These are phyloP conservation scores for Charadrius vociferus DNA, from an alignment of 2,113 vertebrate species.

Conservation along the genomic window DNA sequence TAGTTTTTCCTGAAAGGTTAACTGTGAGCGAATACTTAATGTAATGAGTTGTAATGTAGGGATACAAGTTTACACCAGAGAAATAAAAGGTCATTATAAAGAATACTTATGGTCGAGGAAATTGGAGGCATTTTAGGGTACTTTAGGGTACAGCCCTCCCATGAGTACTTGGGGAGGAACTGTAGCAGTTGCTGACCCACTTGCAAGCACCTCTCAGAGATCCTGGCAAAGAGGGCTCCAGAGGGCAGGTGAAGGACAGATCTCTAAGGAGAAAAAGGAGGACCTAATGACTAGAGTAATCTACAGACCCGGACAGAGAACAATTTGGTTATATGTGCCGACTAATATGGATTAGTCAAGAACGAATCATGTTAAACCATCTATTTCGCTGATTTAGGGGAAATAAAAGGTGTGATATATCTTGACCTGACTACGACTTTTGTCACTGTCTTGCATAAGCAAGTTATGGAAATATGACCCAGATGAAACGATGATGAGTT, in stretches of 20 bases:
- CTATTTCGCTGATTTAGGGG: not conserved
- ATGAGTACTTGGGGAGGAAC: accelerated
- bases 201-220: not conserved
- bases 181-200: not conserved
- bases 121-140: not conserved
- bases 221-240: not conserved
- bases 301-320: not conserved
- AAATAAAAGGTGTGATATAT: not conserved
- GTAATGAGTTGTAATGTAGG: not conserved
- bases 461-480: not conserved
- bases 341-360: not conserved
- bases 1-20: not conserved
- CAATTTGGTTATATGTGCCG: not conserved
- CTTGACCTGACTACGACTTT: not conserved
- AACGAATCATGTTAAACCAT: not conserved
- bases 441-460: not conserved
- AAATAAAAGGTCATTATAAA: not conserved
- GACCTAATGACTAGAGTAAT: not conserved
- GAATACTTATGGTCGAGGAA: not conserved
- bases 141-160: not conserved
- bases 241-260: not conserved
- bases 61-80: not conserved
- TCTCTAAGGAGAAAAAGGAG: not conserved
- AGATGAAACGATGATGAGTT: not conserved
- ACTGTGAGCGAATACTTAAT: not conserved